Conservation (phyloP, 2,113 vertebrate species). For the Pampusana beccarii region DNA sequence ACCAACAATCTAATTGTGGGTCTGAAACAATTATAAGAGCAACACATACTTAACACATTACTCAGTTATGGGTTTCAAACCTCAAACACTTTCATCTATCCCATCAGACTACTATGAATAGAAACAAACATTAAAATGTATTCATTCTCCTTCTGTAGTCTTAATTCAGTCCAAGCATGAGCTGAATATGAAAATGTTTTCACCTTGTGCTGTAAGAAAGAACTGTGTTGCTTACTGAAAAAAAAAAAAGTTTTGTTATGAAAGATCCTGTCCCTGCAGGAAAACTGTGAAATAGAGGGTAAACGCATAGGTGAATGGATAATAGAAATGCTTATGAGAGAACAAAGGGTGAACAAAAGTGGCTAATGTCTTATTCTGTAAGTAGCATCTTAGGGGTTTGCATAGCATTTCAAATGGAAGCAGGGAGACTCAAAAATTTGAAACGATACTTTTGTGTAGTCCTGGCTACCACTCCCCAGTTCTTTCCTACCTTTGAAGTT, state of each 20-base stretch:
- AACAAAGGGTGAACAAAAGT: neutral
- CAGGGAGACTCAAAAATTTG: neutral
- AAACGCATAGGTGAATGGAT: neutral
- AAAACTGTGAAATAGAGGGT: neutral
- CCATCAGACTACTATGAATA: neutral
- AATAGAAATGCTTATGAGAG: neutral
- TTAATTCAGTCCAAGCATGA: neutral
- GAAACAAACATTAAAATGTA: neutral
- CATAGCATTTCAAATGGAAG: neutral
- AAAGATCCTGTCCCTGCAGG: neutral
- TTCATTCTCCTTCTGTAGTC: neutral
- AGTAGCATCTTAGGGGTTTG: neutral
- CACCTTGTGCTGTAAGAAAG: neutral
- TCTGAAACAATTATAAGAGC: neutral
- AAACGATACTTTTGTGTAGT: neutral
- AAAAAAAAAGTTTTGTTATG: neutral
- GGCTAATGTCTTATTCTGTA: neutral
- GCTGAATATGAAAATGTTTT: constrained; percentile 3
- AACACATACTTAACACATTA: neutral
- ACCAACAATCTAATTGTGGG: neutral
- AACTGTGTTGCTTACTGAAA: neutral
- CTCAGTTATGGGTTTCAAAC: neutral
- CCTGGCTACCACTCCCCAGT: neutral
- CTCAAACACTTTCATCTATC: neutral
- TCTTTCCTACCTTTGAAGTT: neutral